Base-by-base conservation (phyloP, 2,797 vertebrate genomes). In the Rhabdophis nuchalis region DNA sequence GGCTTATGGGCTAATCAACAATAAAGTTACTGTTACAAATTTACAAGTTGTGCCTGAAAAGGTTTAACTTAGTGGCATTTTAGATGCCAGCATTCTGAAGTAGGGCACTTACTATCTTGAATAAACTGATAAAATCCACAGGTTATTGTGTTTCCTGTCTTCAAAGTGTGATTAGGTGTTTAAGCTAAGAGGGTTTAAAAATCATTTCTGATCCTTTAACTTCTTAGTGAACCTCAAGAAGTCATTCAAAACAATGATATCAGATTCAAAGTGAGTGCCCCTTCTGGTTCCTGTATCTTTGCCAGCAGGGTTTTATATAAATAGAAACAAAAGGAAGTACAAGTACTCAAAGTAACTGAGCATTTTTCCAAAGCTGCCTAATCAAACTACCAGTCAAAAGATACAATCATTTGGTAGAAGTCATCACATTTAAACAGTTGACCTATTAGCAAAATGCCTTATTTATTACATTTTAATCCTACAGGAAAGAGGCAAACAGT, bases 291-390 rank as follows among this genome's bases (percentile, higher is more conserved):
- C 54, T 41, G 52, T 77, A 85, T 86, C 92, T 92, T 91, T 56
- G 91, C 94, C 93, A 95, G 82, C 93, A 93, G 89, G 61, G 85
- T 12, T 0, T 0, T 82, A 87, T 95, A 96, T 91, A 95, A 96
- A 96, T 95, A 96, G 95, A 91, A 93, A 91, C 91, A 82, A n/a
- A 93, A 11, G 2, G 89, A 91, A n/a, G 46, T 94, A 88, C 2
- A 0, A 86, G 41, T 29, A 61, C 46, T 54, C 52, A 94, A 95
- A 95, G 90, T 50, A 92, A 27, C 68, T 89, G 1, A 12, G 53
- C 86, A 88, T 91, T 85, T 54, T 13, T 89, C 23, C 56, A 56
- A 3, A 91, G 86, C 89, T 0, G 58, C 0, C 46, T 5, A 52
- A 6, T 53, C 61, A 56, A 23, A 18, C 56, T 0, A 32, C 18